Base-by-base conservation (phyloP, 1,140 invertebrate species). In the Caenorhabditis brenneri region DNA sequence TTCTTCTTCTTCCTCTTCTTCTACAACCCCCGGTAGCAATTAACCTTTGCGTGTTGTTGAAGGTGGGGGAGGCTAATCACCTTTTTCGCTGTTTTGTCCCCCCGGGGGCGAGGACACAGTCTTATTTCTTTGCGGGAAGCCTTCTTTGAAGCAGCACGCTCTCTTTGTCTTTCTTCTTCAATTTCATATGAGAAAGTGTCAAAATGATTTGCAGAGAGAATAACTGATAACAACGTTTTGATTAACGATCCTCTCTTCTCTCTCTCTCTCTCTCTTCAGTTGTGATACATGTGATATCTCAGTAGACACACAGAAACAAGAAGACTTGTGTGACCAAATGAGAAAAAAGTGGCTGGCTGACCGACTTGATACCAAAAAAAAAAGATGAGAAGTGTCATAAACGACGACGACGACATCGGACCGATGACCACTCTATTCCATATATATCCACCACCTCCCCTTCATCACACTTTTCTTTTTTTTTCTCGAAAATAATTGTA, bases 21-120 rank as follows among this genome's bases (percentile, higher is more conserved):
- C n/a, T n/a, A n/a, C n/a, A n/a, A n/a, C n/a, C n/a, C n/a, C n/a
- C 36, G 36, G 65, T 74, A 74, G 65, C 65, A 74, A 74, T 74
- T 74, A 74, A 74, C 65, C 65, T 74, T 74, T 74, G 65, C 22
- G n/a, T 74, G 33, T 19, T 74, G 36, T 39, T 2, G 5, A 5
- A 22, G 36, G 42, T 29, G 36, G 58, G 33, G 58, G 33, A 36
- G 65, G 36, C 65, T 74, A 74, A 74, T 74, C 36, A 74, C 36
- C 65, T 74, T 74, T 27, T 74, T 74, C 65, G 65, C 22, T 31
- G 27, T 46, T 74, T 74, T 42, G 33, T 36, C 60, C n/a, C n/a
- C n/a, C n/a, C n/a, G n/a, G n/a, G n/a, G n/a, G n/a, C n/a, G 22
- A 74, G 22, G 33, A 42, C 65, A 65, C 58, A 9, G 58, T 58